Base-by-base conservation (phyloP, 1,140 invertebrate species). In the Mercenaria mercenaria region DNA sequence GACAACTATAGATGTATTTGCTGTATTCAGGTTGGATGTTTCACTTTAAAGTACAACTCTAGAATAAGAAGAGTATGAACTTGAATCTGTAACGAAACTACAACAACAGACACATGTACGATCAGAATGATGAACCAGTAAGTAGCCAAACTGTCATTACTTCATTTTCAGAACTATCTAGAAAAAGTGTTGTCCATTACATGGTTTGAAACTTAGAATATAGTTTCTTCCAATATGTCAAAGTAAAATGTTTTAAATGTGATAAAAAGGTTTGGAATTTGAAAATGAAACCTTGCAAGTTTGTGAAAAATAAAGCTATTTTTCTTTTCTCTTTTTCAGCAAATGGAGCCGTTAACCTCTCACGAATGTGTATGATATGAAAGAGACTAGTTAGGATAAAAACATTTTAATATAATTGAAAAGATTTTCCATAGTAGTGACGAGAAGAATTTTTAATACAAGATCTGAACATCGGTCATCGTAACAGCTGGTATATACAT, bases 51-150 rank as follows among this genome's bases (percentile, higher is more conserved):
- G 92, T 98, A 98, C 95, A 96, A 98, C 92, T 97, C 97, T 94
- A 97, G 92, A 98, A 98, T 95, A 97, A 98, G 41, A 98, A 98
- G 80, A 99, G 98, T 89, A 99, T 99, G 97, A 99, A 99, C 96
- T 99, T 99, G 96, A 99, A 99, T 99, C 6, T 99, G 99, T n/a
- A 97, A 99, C 93, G 99, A 99, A 96, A 99, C 99, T 20, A 99
- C 90, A 32, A 99, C 98, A 8, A 99, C 98, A 99, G 97, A 97
- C 91, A 69, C 95, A 96, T 95, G 96, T 80, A 94, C 94, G 52
- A 94, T 96, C 84, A 94, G 96, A 76, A 96, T 88, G 93, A 93
- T 76, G 91, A 94, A 77, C 90, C 93, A 23, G 95, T 95, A 93
- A 93, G 94, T 94, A 10, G 43, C n/a, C n/a, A n/a, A n/a, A n/a